Evolutionary conservation across 2,797 vertebrate genomes (phyloP), one percentile per base, ranked within the genome.

Genomic region (Hephaestus fuliginosus): DNA sequence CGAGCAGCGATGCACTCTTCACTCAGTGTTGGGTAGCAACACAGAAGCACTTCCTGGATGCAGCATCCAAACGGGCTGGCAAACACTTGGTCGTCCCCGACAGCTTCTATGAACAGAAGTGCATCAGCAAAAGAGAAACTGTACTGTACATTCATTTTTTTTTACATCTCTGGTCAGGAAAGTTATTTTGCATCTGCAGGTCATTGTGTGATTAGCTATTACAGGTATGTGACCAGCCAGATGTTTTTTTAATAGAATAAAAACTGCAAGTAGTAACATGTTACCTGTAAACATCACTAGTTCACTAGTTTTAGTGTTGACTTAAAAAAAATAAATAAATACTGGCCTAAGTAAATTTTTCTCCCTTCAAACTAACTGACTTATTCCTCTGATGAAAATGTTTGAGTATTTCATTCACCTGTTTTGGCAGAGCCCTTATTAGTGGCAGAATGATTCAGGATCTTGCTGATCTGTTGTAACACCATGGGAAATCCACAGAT

Each of bases 401-500:
- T 39, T 30, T 52, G 55, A 7, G 30, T 43, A 17, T 48, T 20
- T 8, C 12, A 25, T 3, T 83, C 65, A 95, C 95, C 94, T 74
- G 93, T 74, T 91, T 95, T 95, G 48, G 86, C 83, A 3, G 90
- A 83, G 36, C 81, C 83, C 73, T 96, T 96, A 49, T 85, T 89
- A 1, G 86, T 89, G 0, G 78, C 81, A 55, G 91, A 91, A 80
- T 96, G 97, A 85, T 96, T 99, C 76, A 99, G 95, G 88, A 99
- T 96, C 95, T 97, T 99, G 94, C 88, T 97, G 89, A 99, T 96
- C 93, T 97, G 96, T 63, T 98, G 97, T 64, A 99, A 94, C 60
- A 99, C 91, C 76, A 89, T 89, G 25, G 97, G 96, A 85, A 99
- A 98, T 48, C 98, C 98, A 81, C 90, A 94, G 80, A 99, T 91